phyloP scores from a whole-genome alignment of 2,888 invertebrate species.

The Melanostoma mellinum region DNA sequence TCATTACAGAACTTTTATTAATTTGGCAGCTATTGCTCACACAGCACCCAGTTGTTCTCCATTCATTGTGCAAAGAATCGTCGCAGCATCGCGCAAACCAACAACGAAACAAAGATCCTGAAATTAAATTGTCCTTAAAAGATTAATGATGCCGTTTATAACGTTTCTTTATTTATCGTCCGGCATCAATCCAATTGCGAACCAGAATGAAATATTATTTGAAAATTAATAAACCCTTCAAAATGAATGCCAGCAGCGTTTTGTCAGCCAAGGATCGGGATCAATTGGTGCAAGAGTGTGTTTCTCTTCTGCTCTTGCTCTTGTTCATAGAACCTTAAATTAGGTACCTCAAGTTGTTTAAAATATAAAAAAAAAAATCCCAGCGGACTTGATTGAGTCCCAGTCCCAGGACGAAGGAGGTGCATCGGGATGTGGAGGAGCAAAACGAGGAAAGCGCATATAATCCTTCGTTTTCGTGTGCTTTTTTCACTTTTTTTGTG shows the following conservation, averaged over 20 bases:
- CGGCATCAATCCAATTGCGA: slow-evolving; percentile 56
- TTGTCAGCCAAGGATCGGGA: slow-evolving; percentile 60
- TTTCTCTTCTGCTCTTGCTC: not conserved
- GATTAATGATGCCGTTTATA: slow-evolving; percentile 70
- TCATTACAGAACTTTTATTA: slow-evolving; percentile 69
- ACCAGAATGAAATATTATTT: slow-evolving; percentile 62
- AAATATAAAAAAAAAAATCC: not conserved
- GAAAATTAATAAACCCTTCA: slow-evolving; percentile 68
- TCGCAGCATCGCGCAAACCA: not conserved
- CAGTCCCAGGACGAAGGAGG: slow-evolving; percentile 43
- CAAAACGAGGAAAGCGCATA: slow-evolving; percentile 21
- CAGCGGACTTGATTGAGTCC: slow-evolving; percentile 50
- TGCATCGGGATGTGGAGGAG: too few relatives aligned
- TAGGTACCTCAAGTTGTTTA: slow-evolving; percentile 30
- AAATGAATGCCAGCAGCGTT: slow-evolving; percentile 27
- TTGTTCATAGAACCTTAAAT: slow-evolving; percentile 14
- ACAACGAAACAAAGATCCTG: slow-evolving; percentile 50
- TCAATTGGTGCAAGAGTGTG: slow-evolving; percentile 25
- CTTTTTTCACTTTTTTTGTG: slow-evolving; percentile 21
- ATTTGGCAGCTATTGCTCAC: slow-evolving; percentile 53
- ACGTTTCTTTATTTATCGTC: slow-evolving; percentile 63
- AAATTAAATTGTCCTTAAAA: slow-evolving; percentile 72
- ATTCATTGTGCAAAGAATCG: slow-evolving; percentile 19
- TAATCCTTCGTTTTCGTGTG: slow-evolving; percentile 34
- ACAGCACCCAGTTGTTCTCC: not conserved